Evolutionary conservation across 2,797 vertebrate genomes (phyloP).

Genomic region (Mus caroli): DNA sequence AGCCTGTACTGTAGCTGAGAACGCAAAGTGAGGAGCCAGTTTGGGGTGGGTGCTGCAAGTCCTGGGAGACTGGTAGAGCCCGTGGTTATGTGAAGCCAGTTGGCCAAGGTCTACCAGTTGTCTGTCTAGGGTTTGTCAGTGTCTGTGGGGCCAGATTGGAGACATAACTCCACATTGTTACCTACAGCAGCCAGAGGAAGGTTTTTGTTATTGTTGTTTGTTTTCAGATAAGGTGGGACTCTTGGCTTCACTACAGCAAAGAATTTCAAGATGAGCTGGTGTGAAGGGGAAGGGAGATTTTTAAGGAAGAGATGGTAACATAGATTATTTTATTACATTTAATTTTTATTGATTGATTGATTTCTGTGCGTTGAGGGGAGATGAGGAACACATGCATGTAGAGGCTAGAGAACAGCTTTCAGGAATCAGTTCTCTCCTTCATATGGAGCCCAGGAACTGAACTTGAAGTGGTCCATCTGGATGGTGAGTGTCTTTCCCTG

Average conservation of each 20-base stretch:
- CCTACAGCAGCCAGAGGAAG: not conserved
- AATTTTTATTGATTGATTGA: not conserved
- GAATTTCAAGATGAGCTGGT: not conserved
- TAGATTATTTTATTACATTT: not conserved
- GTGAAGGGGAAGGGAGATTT: not conserved
- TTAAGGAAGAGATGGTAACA: not conserved
- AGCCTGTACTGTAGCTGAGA: conserved; percentile 11
- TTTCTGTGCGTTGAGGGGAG: not conserved
- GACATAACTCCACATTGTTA: too few relatives aligned
- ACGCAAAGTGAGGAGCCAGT: conserved; percentile 23
- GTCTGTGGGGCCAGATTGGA: not conserved
- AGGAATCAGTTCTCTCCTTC: not conserved
- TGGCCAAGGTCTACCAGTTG: not conserved
- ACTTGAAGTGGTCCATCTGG: too few relatives aligned
- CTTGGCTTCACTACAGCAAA: not conserved
- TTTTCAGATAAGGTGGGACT: not conserved
- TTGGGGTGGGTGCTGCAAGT: not conserved
- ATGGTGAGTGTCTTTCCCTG: not conserved
- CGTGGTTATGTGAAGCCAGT: not conserved
- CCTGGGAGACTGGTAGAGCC: not conserved
- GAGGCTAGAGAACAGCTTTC: not conserved
- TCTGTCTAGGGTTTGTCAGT: not conserved
- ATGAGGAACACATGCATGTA: not conserved
- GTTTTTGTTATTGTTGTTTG: not conserved
- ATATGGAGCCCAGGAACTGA: not conserved